Base-by-base conservation (phyloP, 2,888 invertebrate species). In the Lasius platythorax region DNA sequence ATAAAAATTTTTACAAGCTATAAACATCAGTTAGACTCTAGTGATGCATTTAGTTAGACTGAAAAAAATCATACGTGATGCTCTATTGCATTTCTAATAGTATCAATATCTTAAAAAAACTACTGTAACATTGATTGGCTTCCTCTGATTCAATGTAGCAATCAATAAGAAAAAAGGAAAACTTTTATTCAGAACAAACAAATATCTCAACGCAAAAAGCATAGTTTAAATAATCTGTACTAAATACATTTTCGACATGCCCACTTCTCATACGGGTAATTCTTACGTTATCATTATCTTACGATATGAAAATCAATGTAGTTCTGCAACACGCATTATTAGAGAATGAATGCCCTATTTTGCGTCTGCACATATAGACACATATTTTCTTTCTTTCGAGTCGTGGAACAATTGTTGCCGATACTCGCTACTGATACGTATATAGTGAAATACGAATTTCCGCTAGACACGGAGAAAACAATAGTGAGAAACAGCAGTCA, bases 271-370 rank as follows among this genome's bases (percentile, higher is more conserved):
- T 15, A 30, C 23, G 3, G n/a, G n/a, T 5, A 43, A 63, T 63
- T 64, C 15, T 33, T 78, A 67, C 4, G n/a, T 40, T 30, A 56
- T 43, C 30, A 58, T 15, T 53, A 70, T 43, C 30, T 43, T 40
- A 11, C 33, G 58, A 72, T 43, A 37, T n/a, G 53, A 72, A 75
- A 70, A 70, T 3, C 9, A 23, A 58, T 30, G 15, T 53, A 66
- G 6, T 37, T 40, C 37, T 37, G n/a, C 23, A n/a, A 46, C 43
- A n/a, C 15, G 3, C n/a, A 74, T 64, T 33, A 75, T 15, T 8
- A 67, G 50, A 76, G 18, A 76, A 67, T 28, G 12, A 76, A 30
- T 67, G 37, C 37, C 5, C 33, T 53, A 63, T 67, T 76, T 76
- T 66, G 12, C 18, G 12, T 58, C 11, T 53, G 33, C 11, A 11